Evolutionary conservation across 2,797 vertebrate species (phyloP).

Genomic region (Galaxias olidus): DNA sequence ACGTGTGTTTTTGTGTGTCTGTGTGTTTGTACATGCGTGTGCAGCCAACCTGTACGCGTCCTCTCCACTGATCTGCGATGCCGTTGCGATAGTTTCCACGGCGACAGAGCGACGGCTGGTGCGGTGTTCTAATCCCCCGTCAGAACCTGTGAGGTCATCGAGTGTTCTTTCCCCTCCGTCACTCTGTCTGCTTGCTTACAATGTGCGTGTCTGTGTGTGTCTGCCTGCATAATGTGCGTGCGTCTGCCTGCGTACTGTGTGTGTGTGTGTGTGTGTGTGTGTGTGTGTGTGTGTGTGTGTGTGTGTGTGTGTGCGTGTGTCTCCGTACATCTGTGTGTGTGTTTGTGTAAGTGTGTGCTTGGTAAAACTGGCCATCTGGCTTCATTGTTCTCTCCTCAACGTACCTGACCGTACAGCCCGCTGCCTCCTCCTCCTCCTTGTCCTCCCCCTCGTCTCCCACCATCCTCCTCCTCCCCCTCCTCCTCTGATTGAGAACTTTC

Average conservation of each 20-base stretch:
- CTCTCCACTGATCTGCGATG: not conserved
- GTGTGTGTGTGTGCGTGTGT: conserved; percentile 5
- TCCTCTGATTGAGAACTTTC: conserved; percentile 26
- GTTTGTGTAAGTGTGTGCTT: conserved; percentile 4
- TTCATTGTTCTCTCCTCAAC: conserved; percentile 26
- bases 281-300: conserved; percentile 16
- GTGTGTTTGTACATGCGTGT: too few species aligned
- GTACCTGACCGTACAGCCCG: not conserved
- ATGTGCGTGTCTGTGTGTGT: not conserved
- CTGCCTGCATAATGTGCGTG: not conserved
- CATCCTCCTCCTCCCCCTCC: not conserved
- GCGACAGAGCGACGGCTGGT: conserved; percentile 14
- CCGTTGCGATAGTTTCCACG: conserved; percentile 20
- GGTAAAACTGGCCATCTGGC: conserved; percentile 57
- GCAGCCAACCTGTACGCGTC: not conserved
- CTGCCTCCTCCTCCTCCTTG: not conserved
- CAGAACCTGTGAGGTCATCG: conserved; percentile 36
- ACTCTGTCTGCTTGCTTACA: not conserved
- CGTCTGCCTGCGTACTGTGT: not conserved
- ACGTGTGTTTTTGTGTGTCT: too few species aligned
- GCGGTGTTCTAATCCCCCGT: conserved; percentile 32
- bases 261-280: conserved; percentile 7
- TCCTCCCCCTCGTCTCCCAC: not conserved
- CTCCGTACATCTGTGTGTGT: not conserved
- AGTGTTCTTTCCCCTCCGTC: conserved; percentile 19